A percentile compares a stretch with the other conserved stretches of the same genome.
Evolutionary conservation across 2,113 vertebrate species (phyloP).

Genomic region (Cebus imitator): DNA sequence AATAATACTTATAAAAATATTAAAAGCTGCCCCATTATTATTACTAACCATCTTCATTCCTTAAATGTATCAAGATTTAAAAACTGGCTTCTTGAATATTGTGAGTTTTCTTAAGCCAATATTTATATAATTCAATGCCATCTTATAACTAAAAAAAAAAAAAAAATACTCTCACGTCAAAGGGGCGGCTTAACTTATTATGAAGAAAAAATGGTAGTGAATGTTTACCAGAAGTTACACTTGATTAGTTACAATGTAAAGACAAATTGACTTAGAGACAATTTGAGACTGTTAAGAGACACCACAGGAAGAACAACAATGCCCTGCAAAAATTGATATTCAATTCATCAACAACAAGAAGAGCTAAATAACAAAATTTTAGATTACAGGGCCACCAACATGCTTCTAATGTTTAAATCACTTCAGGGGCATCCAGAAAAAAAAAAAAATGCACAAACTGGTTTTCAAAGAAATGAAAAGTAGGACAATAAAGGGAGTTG

Average conservation of each 20-base stretch:
- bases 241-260: conserved; percentile 32
- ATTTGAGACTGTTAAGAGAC: background rate
- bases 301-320: background rate
- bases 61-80: background rate
- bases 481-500: background rate
- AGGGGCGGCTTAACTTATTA: background rate
- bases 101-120: background rate
- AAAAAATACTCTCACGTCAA: background rate
- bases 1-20: background rate
- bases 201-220: background rate
- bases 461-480: conserved; percentile 11
- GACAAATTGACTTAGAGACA: background rate
- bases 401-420: background rate
- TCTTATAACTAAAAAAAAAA: background rate
- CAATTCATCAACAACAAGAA: background rate
- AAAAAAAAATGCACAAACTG: background rate
- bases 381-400: background rate
- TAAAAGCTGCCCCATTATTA: background rate
- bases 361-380: background rate
- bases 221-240: background rate
- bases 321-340: background rate
- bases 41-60: background rate
- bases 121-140: background rate
- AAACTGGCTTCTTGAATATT: conserved; percentile 18
- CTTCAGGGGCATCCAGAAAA: background rate